A percentile compares a stretch with the other conserved stretches of the same genome.
These are phyloP conservation scores for Glaucidium brasilianum DNA, from an alignment of 2,113 vertebrate species.

Conservation along the genomic window DNA sequence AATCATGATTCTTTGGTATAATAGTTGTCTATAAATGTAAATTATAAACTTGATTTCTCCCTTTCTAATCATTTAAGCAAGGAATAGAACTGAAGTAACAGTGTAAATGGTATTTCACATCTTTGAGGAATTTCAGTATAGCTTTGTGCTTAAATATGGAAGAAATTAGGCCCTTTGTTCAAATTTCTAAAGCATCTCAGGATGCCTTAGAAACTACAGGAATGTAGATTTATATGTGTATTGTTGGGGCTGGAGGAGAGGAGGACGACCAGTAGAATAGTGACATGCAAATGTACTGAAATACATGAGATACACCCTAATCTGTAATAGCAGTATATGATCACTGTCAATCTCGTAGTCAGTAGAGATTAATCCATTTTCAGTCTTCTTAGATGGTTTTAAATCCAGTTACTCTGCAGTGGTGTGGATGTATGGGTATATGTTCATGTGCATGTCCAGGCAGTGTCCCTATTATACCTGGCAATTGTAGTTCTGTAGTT, in stretches of 20 bases:
- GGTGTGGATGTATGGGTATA: not conserved
- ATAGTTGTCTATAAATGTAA: not conserved
- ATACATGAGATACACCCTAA: not conserved
- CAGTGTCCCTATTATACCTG: not conserved
- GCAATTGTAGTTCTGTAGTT: not conserved
- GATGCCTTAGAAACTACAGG: not conserved
- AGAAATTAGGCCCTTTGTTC: not conserved
- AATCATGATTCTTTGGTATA: not conserved
- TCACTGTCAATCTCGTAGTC: not conserved
- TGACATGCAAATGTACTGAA: not conserved
- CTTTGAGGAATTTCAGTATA: not conserved
- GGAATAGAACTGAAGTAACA: not conserved
- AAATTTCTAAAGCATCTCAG: not conserved
- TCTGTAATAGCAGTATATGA: not conserved
- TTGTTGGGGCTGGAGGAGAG: not conserved
- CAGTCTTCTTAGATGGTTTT: not conserved
- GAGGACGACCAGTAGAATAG: not conserved
- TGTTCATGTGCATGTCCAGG: not conserved
- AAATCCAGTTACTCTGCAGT: not conserved
- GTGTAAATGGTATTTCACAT: not conserved
- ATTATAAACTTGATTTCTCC: not conserved
- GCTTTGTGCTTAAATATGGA: not conserved
- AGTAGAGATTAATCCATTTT: not conserved
- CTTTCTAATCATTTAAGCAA: not conserved
- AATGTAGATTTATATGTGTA: not conserved